These are phyloP conservation scores for Diacarnus erythraeanus DNA, from an alignment of 37 sponge, comb jelly and placozoan genomes.

Conservation along the genomic window DNA sequence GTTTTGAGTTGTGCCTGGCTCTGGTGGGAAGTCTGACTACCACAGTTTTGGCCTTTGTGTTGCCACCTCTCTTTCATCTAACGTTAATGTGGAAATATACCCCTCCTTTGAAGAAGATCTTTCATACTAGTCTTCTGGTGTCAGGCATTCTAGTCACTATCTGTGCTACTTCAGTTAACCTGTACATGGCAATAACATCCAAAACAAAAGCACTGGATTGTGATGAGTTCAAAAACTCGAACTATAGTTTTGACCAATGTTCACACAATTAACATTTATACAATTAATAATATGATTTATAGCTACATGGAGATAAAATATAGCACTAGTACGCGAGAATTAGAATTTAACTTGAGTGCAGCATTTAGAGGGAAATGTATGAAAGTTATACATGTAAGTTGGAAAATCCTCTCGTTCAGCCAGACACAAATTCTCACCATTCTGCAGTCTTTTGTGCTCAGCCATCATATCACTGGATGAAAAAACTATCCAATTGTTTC, in stretches of 20 bases:
- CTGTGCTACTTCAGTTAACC: slow-evolving; percentile 53
- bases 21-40: slow-evolving; percentile 80
- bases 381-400: slow-evolving; percentile 16
- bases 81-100: slow-evolving; percentile 40
- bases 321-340: not conserved
- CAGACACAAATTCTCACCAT: not conserved
- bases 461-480: not conserved
- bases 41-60: slow-evolving; percentile 74
- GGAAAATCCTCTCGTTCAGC: not conserved
- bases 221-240: not conserved
- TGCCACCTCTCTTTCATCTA: slow-evolving; percentile 83
- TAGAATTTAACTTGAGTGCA: slow-evolving; percentile 11
- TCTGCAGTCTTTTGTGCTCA: not conserved
- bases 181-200: slow-evolving; percentile 48
- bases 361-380: slow-evolving; percentile 21
- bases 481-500: slow-evolving; percentile 49
- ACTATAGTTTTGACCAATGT: slow-evolving; percentile 6
- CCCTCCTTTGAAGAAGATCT: slow-evolving; percentile 12
- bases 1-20: slow-evolving; percentile 71
- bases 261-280: not conserved
- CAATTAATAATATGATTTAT: too few relatives aligned
- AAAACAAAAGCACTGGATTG: not conserved
- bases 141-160: slow-evolving; percentile 56
- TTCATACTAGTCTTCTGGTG: slow-evolving; percentile 57
- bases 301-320: not conserved